Conservation (phyloP, 2,888 invertebrate species). For the Drosophila fungiperda region DNA sequence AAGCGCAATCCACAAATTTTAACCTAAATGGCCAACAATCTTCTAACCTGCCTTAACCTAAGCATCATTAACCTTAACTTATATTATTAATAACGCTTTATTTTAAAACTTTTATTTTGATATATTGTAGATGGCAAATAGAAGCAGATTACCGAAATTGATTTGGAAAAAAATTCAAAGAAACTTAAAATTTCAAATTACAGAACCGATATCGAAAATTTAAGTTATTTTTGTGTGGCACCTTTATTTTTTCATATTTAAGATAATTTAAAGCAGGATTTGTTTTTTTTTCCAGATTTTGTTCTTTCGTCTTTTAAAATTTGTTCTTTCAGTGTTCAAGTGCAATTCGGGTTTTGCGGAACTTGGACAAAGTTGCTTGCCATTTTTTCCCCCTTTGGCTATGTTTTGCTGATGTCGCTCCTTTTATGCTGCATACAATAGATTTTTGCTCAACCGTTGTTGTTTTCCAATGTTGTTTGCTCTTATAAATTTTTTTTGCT, state of each 20-base stretch:
- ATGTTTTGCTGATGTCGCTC: slow-evolving; percentile 50
- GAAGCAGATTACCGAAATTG: not conserved
- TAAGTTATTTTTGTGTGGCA: not conserved
- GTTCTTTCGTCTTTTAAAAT: not conserved
- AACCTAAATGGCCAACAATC: not conserved
- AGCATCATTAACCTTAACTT: not conserved
- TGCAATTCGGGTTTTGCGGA: slow-evolving; percentile 48
- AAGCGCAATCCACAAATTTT: not conserved
- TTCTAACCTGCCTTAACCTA: not conserved
- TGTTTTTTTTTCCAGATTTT: not conserved
- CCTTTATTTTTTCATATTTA: not conserved
- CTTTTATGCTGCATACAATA: slow-evolving; percentile 79
- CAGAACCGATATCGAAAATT: not conserved
- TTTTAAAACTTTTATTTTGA: not conserved
- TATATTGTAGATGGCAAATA: not conserved
- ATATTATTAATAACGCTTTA: not conserved
- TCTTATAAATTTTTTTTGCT: slow-evolving; percentile 35
- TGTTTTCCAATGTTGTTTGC: slow-evolving; percentile 51
- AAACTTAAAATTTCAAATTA: not conserved
- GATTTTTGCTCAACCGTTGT: slow-evolving; percentile 62
- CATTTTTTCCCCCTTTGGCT: slow-evolving; percentile 37
- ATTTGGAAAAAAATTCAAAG: not conserved
- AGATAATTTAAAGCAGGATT: not conserved
- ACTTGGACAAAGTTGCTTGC: slow-evolving; percentile 67
- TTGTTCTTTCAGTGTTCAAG: slow-evolving; percentile 14